Percentiles rank a stretch among this genome's conserved stretches.
These are phyloP conservation scores for Trichopria drosophilae DNA, from an alignment of 2,888 invertebrate species.

Conservation along the genomic window DNA sequence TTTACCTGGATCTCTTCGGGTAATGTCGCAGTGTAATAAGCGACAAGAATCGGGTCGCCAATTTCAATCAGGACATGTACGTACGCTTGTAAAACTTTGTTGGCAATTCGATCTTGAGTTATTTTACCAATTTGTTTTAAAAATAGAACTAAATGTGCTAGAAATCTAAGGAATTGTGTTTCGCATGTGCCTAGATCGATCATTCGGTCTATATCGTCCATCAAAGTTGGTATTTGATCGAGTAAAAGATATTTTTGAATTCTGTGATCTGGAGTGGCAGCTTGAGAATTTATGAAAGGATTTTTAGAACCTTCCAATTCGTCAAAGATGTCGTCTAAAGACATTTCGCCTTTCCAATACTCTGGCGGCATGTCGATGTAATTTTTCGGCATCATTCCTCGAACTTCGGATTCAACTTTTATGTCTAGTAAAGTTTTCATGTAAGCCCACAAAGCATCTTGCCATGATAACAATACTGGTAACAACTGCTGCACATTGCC, in stretches of 20 bases:
- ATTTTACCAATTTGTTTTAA: conserved; percentile 78
- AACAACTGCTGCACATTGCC: conserved; percentile 81
- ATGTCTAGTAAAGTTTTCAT: conserved; percentile 80
- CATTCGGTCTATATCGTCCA: conserved; percentile 73
- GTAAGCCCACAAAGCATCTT: conserved; percentile 89
- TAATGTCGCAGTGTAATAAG: conserved; percentile 82
- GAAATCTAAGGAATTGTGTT: conserved; percentile 73
- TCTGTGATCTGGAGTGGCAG: conserved; percentile 70
- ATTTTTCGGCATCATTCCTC: conserved; percentile 63
- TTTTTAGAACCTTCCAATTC: conserved; percentile 68
- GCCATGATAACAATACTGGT: conserved; percentile 80
- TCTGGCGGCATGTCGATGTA: conserved; percentile 67
- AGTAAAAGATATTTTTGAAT: conserved; percentile 86
- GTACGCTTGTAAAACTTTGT: conserved; percentile 76
- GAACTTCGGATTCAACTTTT: conserved; percentile 78
- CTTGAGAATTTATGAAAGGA: conserved; percentile 62
- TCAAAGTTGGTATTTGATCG: conserved; percentile 74
- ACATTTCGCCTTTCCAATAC: conserved; percentile 72
- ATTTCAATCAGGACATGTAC: conserved; percentile 73
- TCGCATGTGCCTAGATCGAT: conserved; percentile 62
- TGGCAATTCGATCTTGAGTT: conserved; percentile 71
- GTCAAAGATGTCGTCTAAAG: conserved; percentile 70
- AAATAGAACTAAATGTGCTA: conserved; percentile 83
- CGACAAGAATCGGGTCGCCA: conserved; percentile 76
- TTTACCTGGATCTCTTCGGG: conserved; percentile 65